Conservation (phyloP, 2,888 invertebrate genomes). For the Lycaena phlaeas region DNA sequence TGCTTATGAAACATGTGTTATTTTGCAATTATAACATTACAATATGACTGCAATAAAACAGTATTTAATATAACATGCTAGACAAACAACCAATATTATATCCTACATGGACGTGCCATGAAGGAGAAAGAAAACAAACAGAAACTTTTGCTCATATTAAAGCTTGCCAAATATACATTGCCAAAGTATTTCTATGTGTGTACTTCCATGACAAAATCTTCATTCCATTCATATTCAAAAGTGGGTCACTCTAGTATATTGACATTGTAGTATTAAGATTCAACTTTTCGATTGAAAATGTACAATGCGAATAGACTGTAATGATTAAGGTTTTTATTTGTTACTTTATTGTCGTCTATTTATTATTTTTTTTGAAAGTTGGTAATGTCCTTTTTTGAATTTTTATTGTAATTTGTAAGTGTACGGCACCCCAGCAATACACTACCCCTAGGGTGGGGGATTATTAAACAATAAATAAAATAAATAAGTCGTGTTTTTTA, state of each 20-base stretch:
- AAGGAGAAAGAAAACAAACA: too few species aligned
- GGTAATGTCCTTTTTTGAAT: constrained; percentile 60
- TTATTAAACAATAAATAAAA: constrained; percentile 65
- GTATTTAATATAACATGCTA: too few species aligned
- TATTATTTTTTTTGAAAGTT: constrained; percentile 52
- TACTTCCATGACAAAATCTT: background rate
- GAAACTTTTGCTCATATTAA: too few species aligned
- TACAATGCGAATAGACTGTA: constrained; percentile 69
- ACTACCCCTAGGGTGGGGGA: constrained; percentile 45
- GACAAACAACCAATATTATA: too few species aligned
- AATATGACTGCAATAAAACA: too few species aligned
- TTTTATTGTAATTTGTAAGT: constrained; percentile 59
- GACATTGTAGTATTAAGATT: constrained; percentile 31
- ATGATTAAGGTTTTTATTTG: constrained; percentile 28
- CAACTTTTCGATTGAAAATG: constrained; percentile 60
- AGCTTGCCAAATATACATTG: too few species aligned
- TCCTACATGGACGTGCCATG: too few species aligned
- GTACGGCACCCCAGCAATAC: constrained; percentile 55
- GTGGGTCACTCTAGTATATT: constrained; percentile 40
- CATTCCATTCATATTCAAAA: too few species aligned
- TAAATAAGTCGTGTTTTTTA: constrained; percentile 28
- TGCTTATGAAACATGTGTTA: too few species aligned
- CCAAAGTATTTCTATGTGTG: background rate
- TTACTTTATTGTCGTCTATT: constrained; percentile 22
- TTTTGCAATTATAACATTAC: too few species aligned